Evolutionary conservation across 2,113 vertebrate genomes (phyloP).

Genomic region (Coracopsis vasa): DNA sequence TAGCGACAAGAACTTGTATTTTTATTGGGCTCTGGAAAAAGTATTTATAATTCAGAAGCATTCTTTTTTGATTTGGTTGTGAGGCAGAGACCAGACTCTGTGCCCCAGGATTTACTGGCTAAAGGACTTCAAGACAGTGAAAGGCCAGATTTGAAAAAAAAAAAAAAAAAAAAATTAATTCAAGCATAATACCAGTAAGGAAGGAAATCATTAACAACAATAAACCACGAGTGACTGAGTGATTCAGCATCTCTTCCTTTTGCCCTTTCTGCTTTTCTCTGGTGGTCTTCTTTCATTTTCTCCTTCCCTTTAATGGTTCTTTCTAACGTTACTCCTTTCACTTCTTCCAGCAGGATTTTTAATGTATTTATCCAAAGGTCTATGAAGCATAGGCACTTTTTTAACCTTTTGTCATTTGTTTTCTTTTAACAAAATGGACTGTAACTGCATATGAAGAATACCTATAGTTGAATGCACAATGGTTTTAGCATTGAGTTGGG

Average conservation of each 20-base stretch:
- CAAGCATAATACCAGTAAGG: not conserved
- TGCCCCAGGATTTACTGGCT: not conserved
- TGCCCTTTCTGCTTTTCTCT: not conserved
- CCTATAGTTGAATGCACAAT: not conserved
- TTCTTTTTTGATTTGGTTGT: not conserved
- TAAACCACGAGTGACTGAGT: not conserved
- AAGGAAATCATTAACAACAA: not conserved
- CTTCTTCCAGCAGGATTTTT: not conserved
- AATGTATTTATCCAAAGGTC: not conserved
- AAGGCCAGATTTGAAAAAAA: not conserved
- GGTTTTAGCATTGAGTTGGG: not conserved
- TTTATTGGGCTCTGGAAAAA: not conserved
- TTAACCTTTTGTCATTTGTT: fast-evolving
- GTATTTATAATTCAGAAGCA: not conserved
- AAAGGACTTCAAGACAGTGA: not conserved
- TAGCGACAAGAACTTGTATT: not conserved
- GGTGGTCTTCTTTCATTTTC: not conserved
- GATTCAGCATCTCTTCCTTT: not conserved
- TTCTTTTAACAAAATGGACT: not conserved
- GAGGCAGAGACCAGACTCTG: not conserved
- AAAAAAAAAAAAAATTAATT: not conserved
- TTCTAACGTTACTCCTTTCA: not conserved
- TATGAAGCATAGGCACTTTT: not conserved
- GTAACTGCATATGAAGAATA: not conserved
- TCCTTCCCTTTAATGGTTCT: not conserved